Evolutionary conservation across 2,113 vertebrate species (phyloP), one percentile per base, ranked within the genome.

Genomic region (Sapayoa aenigma): DNA sequence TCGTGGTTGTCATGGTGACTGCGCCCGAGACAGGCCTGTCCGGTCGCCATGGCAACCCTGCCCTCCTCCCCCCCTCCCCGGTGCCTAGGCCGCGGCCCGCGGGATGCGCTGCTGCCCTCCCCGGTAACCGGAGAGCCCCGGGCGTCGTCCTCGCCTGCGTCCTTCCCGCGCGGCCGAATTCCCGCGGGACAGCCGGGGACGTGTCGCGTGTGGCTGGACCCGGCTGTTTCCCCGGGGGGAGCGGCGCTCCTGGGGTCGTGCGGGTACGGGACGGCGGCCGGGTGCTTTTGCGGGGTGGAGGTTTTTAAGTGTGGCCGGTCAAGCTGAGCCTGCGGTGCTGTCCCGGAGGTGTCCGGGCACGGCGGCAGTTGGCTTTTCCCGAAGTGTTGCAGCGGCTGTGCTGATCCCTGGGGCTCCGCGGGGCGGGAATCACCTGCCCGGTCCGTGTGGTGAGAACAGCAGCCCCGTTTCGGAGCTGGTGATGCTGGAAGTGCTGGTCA

Each of bases 121-220:
- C 30, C 47, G 5, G 0, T 10, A 15, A 53, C 30, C 23, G 39
- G 24, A 21, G 24, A 10, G 17, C 1, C 6, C 9, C 7, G 5
- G 58, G 11, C n/a, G 0, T 24, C 20, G 6, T 2, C 6, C 4
- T 7, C 11, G 11, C 46, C 24, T 6, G 27, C 28, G 39, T 33
- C 53, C 24, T 7, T 11, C 15, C 11, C 20, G 13, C 15, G 59
- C 50, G 21, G 58, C 76, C 35, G 9, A 7, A 1, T 41, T 31
- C 21, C 56, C 50, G 1, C 1, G 35, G 75, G 47, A 1, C 3
- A 7, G 74, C 39, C n/a, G 47, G 44, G 21, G 11, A 44, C 22
- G 0, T 41, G 60, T 10, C 19, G 1, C 3, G 33, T 2, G 0
- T 1, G 18, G 63, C 18, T 42, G 55, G 28, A 3, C 3, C 41